phyloP scores from a whole-genome alignment of 2,797 vertebrate genomes.

The Catharus ustulatus region DNA sequence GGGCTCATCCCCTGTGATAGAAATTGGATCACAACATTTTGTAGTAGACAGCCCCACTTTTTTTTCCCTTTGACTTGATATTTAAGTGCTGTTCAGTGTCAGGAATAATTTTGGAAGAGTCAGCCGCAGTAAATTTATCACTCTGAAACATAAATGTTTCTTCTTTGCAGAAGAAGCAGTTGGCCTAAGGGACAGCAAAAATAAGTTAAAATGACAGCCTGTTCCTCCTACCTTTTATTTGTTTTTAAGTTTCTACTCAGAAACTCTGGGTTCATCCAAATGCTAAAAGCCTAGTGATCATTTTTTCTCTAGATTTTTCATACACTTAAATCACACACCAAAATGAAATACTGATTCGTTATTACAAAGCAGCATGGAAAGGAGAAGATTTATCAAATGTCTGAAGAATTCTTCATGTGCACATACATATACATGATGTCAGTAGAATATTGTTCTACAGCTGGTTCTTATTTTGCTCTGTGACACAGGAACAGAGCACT shows the following conservation, averaged over 20 bases:
- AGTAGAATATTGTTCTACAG: slow-evolving; percentile 12
- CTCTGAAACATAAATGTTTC: slow-evolving; percentile 13
- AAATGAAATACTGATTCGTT: neutral
- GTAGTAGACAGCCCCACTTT: neutral
- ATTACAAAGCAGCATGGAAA: neutral
- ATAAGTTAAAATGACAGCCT: slow-evolving; percentile 45
- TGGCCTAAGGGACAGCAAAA: slow-evolving; percentile 33
- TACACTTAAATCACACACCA: neutral
- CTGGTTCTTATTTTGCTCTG: slow-evolving; percentile 52
- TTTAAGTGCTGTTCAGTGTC: neutral
- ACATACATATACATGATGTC: slow-evolving; percentile 7
- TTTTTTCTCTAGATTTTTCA: neutral
- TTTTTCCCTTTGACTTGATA: neutral
- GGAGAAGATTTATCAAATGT: slow-evolving; percentile 22
- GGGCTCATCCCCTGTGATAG: neutral
- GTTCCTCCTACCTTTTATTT: slow-evolving; percentile 50
- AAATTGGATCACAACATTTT: neutral
- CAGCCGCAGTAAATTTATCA: neutral
- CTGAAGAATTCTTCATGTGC: neutral
- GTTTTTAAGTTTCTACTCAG: slow-evolving; percentile 37
- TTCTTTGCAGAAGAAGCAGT: slow-evolving; percentile 8
- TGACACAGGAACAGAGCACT: slow-evolving; percentile 58
- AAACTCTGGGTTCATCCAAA: slow-evolving; percentile 35
- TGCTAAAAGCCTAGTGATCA: slow-evolving; percentile 14
- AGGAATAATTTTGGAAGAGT: neutral